phyloP scores from a whole-genome alignment of 2,797 vertebrate genomes.

The Xenops minutus region DNA sequence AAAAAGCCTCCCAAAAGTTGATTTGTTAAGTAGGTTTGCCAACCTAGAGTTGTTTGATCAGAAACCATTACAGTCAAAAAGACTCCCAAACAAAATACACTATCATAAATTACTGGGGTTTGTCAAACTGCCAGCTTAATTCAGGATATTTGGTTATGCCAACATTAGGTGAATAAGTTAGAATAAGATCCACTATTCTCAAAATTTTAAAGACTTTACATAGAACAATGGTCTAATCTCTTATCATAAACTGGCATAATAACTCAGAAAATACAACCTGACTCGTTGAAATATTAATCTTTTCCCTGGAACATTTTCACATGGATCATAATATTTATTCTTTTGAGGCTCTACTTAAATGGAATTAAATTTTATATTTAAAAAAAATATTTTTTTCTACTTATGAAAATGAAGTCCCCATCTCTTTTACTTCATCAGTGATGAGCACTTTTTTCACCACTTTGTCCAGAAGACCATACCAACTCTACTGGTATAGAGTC shows the following conservation, averaged over 20 bases:
- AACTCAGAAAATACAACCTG: background rate
- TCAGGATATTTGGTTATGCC: background rate
- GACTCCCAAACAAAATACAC: rapidly evolving
- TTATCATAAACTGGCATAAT: background rate
- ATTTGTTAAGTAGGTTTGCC: background rate
- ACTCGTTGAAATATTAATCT: background rate
- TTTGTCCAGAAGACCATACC: background rate
- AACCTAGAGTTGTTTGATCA: background rate
- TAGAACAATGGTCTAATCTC: background rate
- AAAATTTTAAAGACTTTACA: background rate
- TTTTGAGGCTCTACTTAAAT: background rate
- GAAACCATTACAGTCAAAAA: background rate
- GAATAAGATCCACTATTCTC: background rate
- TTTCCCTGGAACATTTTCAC: background rate
- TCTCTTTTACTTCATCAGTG: background rate
- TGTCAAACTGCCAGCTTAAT: background rate
- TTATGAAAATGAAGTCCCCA: background rate
- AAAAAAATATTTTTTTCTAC: background rate
- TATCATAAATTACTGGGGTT: background rate
- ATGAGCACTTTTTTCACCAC: background rate
- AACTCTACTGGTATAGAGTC: background rate
- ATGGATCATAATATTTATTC: background rate
- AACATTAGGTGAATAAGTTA: background rate
- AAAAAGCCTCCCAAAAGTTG: background rate
- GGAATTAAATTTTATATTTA: background rate